Evolutionary conservation across 2,113 vertebrate species (phyloP).

Genomic region (Enhydra lutris): DNA sequence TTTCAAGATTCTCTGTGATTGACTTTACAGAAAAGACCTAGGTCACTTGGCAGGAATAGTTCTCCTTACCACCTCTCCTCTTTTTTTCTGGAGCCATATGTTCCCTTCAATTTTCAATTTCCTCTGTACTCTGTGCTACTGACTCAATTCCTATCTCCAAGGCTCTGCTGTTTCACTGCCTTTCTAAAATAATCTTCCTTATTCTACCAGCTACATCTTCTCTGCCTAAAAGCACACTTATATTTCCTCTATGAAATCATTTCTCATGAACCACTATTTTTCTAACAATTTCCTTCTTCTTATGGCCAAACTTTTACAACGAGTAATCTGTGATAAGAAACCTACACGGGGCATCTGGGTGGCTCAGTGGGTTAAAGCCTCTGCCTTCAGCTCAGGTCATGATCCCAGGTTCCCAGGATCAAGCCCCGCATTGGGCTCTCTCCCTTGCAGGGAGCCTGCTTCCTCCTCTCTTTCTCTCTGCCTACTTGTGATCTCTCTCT

Average conservation of each 20-base stretch:
- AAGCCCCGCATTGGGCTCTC: too few relatives aligned
- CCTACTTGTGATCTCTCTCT: too few relatives aligned
- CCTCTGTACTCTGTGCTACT: not conserved
- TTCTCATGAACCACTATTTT: not conserved
- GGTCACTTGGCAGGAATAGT: not conserved
- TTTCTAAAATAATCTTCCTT: not conserved
- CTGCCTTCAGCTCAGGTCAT: too few relatives aligned
- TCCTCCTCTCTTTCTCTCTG: too few relatives aligned
- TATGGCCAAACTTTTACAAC: not conserved
- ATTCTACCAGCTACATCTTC: not conserved
- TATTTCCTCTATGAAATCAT: not conserved
- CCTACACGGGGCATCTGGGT: not conserved
- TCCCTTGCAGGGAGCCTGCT: too few relatives aligned
- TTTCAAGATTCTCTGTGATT: not conserved
- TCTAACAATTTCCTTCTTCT: constrained; percentile 15
- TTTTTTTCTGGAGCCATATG: not conserved
- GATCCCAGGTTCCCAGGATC: too few relatives aligned
- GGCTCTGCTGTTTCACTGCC: not conserved
- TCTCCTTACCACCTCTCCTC: not conserved
- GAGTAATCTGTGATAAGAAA: not conserved
- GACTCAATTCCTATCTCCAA: not conserved
- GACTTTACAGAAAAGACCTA: constrained; percentile 1
- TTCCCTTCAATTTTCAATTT: not conserved
- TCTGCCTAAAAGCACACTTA: not conserved
- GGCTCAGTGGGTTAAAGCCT: too few relatives aligned